Base-by-base conservation (phyloP, 2,888 invertebrate genomes). In the Linyphia triangularis region DNA sequence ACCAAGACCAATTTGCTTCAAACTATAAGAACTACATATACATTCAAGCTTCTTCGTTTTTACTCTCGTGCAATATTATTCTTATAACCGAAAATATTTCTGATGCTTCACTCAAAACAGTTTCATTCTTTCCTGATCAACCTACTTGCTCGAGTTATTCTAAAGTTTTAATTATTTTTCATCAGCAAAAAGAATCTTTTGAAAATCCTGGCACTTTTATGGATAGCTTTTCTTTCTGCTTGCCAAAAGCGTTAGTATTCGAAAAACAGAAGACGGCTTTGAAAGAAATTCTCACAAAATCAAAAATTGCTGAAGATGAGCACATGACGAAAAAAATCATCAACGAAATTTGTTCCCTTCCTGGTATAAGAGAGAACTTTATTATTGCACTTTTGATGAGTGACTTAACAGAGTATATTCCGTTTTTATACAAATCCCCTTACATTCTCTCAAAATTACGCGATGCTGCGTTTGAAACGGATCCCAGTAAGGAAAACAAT, bases 361-460 rank as follows among this genome's bases (percentile, higher is more conserved):
- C 57, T 19, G 37, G 22, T 13, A 24, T 69, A 9, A 24, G 33
- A 10, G 59, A 70, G 10, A 57, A 81, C 19, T 81, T 81, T 10
- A 30, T 81, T n/a, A 57, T 57, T 16, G 16, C 81, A 1, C 24
- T 81, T 6, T 5, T 81, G 28, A 37, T 33, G 37, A 81, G 33
- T 69, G 22, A 59, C 24, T 30, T 24, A 9, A 10, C 3, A 1
- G 19, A 69, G 1, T 6, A 1, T n/a, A 59, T 81, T 7, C 57
- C 24, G 9, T 26, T 26, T 33, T 19, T 81, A 10, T 70, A 37
- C n/a, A 59, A 81, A n/a, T 81, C 81, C 1, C 13, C 57, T 2
- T 81, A 81, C 10, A 19, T 81, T 33, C 37, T 70, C 1, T 67
- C 69, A 30, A 81, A 81, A n/a, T 40, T 81, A 59, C 22, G 24